These are phyloP conservation scores for Lobophora halterata DNA, from an alignment of 2,888 invertebrate genomes.

Conservation along the genomic window DNA sequence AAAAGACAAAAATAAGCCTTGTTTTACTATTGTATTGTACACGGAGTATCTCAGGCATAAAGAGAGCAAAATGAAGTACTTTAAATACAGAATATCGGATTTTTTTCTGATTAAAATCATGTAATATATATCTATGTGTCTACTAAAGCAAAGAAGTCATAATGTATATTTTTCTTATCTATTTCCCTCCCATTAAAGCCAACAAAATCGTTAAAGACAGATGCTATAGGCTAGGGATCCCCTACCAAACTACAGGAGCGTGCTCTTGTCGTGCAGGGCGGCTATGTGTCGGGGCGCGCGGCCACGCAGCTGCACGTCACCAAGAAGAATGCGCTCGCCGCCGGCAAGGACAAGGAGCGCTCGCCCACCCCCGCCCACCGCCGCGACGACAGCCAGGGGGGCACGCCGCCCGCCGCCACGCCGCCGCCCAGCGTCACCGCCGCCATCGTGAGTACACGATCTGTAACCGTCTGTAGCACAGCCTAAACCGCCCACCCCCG, in stretches of 20 bases:
- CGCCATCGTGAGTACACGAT: constrained; percentile 49
- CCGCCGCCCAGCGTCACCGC: constrained; percentile 63
- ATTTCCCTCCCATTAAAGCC: constrained; percentile 42
- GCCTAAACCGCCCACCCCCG: constrained; percentile 57
- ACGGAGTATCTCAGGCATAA: too few species aligned
- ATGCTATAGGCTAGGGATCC: constrained; percentile 69
- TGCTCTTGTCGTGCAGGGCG: constrained; percentile 84
- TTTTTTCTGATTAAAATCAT: too few species aligned
- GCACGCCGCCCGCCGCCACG: constrained; percentile 52
- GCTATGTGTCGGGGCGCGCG: constrained; percentile 83
- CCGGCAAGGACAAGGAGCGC: constrained; percentile 69
- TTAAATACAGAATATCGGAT: too few species aligned
- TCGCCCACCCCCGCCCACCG: constrained; percentile 49
- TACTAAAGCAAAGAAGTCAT: too few species aligned
- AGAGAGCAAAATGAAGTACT: too few species aligned
- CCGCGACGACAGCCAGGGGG: constrained; percentile 42
- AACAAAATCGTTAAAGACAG: constrained; percentile 59
- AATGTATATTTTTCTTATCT: too few species aligned
- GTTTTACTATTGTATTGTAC: too few species aligned
- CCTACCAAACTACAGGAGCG: constrained; percentile 84
- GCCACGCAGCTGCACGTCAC: constrained; percentile 84
- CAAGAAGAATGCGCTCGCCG: constrained; percentile 88
- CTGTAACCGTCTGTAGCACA: too few species aligned
- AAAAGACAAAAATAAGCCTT: too few species aligned
- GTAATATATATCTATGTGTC: too few species aligned